These are phyloP conservation scores for Ceratitis capitata DNA, from an alignment of 1,140 invertebrate species.

Conservation along the genomic window DNA sequence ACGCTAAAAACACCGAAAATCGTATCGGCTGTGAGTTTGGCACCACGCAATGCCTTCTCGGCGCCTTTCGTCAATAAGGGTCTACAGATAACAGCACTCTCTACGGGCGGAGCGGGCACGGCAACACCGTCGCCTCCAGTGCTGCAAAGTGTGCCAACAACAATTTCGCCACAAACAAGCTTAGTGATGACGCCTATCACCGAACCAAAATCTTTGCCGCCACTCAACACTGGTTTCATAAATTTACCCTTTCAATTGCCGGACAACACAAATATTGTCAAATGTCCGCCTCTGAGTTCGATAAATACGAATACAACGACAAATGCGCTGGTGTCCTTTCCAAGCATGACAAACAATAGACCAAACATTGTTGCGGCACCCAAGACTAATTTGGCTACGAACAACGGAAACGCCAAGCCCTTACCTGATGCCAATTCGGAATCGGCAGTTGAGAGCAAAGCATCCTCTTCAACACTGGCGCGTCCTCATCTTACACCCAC, in stretches of 20 bases:
- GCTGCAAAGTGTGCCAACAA: neutral
- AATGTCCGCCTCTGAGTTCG: neutral
- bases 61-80: neutral
- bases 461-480: neutral
- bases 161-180: neutral
- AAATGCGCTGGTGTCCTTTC: neutral
- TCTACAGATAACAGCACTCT: constrained; percentile 30
- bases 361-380: neutral
- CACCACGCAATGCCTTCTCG: neutral
- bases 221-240: neutral
- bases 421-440: neutral
- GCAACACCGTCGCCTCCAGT: neutral
- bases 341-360: no score
- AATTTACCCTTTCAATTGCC: constrained; percentile 3
- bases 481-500: neutral
- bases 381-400: neutral
- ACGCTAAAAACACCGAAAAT: constrained; percentile 39
- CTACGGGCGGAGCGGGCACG: neutral
- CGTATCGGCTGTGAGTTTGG: constrained; percentile 40
- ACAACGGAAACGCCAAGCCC: neutral
- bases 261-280: constrained; percentile 1
- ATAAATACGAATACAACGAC: neutral
- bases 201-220: neutral
- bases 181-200: neutral
- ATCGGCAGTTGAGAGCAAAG: neutral